Conservation (phyloP, 2,113 vertebrate species). For the Heterotilapia buettikoferi region DNA sequence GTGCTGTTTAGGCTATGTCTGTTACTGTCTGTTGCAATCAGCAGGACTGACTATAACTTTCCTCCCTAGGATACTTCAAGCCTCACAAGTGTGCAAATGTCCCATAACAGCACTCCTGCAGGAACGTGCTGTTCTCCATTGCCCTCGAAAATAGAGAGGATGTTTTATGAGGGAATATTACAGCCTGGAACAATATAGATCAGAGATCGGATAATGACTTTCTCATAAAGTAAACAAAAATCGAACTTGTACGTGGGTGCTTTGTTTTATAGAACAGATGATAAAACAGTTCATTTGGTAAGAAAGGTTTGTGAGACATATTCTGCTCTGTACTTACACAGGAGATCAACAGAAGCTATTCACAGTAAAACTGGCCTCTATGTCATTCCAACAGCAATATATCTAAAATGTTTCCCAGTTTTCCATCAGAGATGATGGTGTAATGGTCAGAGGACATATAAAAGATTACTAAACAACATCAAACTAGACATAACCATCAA, state of each 20-base stretch:
- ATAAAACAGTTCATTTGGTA: slow-evolving; percentile 4
- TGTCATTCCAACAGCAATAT: slow-evolving; percentile 6
- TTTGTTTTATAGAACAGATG: slow-evolving; percentile 2
- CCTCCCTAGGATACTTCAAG: background rate
- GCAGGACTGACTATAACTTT: background rate
- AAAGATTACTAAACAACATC: slow-evolving; percentile 17
- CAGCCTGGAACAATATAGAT: background rate
- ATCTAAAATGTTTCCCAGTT: background rate
- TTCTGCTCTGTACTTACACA: background rate
- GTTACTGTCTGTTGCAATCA: slow-evolving; percentile 29
- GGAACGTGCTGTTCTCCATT: background rate
- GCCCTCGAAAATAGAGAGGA: background rate
- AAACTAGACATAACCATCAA: background rate
- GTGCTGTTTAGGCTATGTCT: background rate
- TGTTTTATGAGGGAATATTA: slow-evolving; percentile 4
- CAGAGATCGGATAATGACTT: background rate
- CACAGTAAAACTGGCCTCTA: background rate
- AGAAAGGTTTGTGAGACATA: background rate
- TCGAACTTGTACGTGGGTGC: background rate
- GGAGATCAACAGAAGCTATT: slow-evolving; percentile 10
- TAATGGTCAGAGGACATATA: background rate
- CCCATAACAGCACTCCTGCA: background rate
- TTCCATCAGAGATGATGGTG: background rate
- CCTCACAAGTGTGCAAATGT: background rate
- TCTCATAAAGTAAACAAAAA: slow-evolving; percentile 20